A percentile compares a stretch with the other conserved stretches of the same genome.
Conservation (phyloP, 2,113 vertebrate species). For the Cairina moschata region DNA sequence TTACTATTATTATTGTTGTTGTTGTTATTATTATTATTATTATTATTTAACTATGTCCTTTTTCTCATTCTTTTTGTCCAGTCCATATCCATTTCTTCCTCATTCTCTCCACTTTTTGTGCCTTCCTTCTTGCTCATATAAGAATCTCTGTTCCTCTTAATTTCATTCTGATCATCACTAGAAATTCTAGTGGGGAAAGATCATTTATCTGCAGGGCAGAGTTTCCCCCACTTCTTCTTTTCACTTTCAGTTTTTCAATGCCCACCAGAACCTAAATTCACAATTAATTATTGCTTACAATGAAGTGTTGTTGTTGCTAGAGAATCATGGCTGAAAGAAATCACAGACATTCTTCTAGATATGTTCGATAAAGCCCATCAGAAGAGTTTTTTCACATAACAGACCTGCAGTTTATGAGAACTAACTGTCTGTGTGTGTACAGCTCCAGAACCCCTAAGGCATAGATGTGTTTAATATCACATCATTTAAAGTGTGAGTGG, state of each 20-base stretch:
- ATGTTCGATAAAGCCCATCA: not conserved
- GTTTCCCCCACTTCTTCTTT: not conserved
- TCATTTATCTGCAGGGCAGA: not conserved
- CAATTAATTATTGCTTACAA: not conserved
- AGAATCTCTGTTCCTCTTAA: not conserved
- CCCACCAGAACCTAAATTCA: not conserved
- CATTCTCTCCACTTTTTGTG: not conserved
- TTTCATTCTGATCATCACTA: not conserved
- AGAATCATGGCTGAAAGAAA: not conserved
- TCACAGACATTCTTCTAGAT: not conserved
- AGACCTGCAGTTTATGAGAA: not conserved
- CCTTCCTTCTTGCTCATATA: not conserved
- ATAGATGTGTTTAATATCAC: not conserved
- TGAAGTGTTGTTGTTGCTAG: not conserved
- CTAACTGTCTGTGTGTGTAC: not conserved
- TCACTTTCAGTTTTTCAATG: not conserved
- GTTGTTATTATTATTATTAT: not conserved
- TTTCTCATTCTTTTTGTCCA: not conserved
- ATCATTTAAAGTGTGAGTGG: not conserved
- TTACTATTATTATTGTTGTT: not conserved
- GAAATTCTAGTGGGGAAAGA: not conserved
- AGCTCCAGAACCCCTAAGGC: not conserved
- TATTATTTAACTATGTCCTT: fast-evolving
- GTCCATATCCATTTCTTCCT: not conserved
- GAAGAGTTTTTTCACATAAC: not conserved